Base-by-base conservation (phyloP, 2,888 invertebrate genomes). In the Glaucopsyche alexis region DNA sequence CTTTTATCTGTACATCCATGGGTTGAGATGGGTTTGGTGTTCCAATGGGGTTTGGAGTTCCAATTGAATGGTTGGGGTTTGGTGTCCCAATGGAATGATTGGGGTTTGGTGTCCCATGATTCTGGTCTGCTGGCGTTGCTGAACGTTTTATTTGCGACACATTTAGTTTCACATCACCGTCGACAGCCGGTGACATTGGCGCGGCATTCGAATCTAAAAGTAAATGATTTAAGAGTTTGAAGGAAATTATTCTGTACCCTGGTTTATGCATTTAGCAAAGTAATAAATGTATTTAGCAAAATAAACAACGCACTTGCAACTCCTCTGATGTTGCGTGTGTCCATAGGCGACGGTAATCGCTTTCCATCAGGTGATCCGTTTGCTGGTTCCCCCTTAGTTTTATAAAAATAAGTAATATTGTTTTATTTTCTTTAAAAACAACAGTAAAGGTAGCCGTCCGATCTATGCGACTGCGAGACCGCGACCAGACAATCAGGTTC, bases 81-180 rank as follows among this genome's bases (percentile, higher is more conserved):
- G 89, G 91, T 0, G 92, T 92, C 9, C 91, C 91, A 19, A 90
- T 72, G 0, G 90, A 89, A 73, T 90, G 90, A 76, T 86, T 90
- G 0, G 91, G 88, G 76, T 89, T 91, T 0, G 91, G 93, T 0
- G 92, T 91, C 5, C 91, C 90, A 70, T 90, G 92, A 76, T 81
- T 90, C 72, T 87, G 87, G 71, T 91, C 92, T 0, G 90, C 86
- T 0, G 93, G 92, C 0, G 91, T 93, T 1, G 83, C 80, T 2
- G 91, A 91, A 9, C 88, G 85, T 80, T 87, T 94, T 82, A 88
- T 94, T 88, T 87, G 91, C 45, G 86, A 85, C 81, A 88, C 89
- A 84, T 86, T 94, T 76, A 89, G 93, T 83, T 86, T 93, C 74
- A 87, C 85, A 80, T 90, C 90, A 0, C 85, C 88, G 65, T 92